Conservation (phyloP, 2,888 invertebrate genomes). For the Agrochola lota region DNA sequence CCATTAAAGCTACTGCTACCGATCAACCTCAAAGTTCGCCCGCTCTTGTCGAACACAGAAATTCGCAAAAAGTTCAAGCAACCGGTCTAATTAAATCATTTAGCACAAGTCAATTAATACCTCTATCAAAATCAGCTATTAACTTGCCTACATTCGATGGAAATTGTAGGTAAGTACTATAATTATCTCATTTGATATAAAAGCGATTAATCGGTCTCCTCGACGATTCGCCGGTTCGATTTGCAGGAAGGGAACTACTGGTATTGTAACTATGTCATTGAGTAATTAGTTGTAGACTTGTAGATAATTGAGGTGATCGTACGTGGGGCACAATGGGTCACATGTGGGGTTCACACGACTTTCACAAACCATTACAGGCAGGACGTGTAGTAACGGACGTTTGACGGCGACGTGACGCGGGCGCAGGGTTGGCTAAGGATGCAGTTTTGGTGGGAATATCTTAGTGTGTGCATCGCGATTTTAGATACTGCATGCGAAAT, state of each 20-base stretch:
- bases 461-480: conserved; percentile 30
- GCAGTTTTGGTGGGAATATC: conserved; percentile 37
- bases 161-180: conserved; percentile 27
- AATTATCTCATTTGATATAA: conserved; percentile 49
- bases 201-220: conserved; percentile 43
- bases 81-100: conserved; percentile 41
- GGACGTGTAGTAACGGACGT: conserved; percentile 77
- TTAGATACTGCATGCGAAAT: conserved; percentile 13
- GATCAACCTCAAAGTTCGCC: conserved; percentile 11
- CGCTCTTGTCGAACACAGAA: background rate
- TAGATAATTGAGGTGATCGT: conserved; percentile 79
- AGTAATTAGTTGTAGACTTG: conserved; percentile 78
- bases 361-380: conserved; percentile 84
- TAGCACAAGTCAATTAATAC: conserved; percentile 37
- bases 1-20: background rate
- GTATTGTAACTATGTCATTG: conserved; percentile 71
- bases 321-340: conserved; percentile 82
- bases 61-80: conserved; percentile 23
- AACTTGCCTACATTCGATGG: conserved; percentile 33
- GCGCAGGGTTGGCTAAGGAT: conserved; percentile 65
- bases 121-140: conserved; percentile 43
- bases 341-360: conserved; percentile 83
- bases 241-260: conserved; percentile 30
- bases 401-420: conserved; percentile 64
- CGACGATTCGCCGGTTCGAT: conserved; percentile 13